Evolutionary conservation across 2,797 vertebrate species (phyloP).

Genomic region (Anomalospiza imberbis): DNA sequence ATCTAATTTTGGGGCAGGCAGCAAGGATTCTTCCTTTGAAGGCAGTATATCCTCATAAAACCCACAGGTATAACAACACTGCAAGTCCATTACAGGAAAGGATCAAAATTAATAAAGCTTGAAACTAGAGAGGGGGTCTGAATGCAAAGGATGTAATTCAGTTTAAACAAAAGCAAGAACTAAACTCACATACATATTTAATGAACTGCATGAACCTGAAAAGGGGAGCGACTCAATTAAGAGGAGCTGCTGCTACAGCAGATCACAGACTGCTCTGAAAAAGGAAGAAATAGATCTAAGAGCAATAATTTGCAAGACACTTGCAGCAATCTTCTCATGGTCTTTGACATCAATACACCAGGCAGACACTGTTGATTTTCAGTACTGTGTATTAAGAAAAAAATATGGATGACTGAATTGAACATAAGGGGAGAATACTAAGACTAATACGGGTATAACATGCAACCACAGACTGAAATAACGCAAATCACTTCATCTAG

Average conservation of each 20-base stretch:
- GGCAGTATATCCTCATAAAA: background rate
- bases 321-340: background rate
- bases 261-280: background rate
- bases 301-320: background rate
- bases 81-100: background rate
- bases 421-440: background rate
- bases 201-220: background rate
- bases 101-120: background rate
- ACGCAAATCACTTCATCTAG: background rate
- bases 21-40: background rate
- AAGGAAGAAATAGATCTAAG: background rate
- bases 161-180: background rate
- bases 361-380: background rate
- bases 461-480: background rate
- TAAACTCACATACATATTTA: background rate
- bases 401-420: background rate
- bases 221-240: background rate
- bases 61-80: background rate
- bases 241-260: background rate
- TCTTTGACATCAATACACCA: background rate
- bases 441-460: background rate
- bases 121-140: background rate
- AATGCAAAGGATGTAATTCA: background rate
- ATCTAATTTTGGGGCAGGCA: background rate
- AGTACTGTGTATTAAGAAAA: background rate